A percentile compares a stretch with the other conserved stretches of the same genome.
Evolutionary conservation across 2,113 vertebrate genomes (phyloP).

Genomic region (Alexandromys fortis): DNA sequence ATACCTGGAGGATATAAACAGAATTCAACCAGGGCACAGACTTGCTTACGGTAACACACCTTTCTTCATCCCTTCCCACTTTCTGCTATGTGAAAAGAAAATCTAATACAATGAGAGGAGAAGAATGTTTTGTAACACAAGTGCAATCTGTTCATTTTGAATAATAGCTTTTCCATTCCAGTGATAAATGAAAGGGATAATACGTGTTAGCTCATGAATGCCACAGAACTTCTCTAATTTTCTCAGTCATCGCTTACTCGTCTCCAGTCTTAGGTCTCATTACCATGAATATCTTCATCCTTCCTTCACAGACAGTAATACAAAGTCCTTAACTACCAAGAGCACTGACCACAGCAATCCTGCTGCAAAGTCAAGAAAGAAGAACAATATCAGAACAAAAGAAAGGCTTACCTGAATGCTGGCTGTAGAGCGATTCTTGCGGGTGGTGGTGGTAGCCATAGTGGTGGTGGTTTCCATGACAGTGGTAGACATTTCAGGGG

Average conservation of each 20-base stretch:
- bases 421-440: constrained; percentile 95
- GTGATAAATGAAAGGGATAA: constrained; percentile 61
- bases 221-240: constrained; percentile 48
- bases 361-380: background rate
- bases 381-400: background rate
- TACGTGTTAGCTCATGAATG: background rate
- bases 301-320: constrained; percentile 12
- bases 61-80: background rate
- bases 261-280: background rate
- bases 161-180: constrained; percentile 72
- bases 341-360: background rate
- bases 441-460: constrained; percentile 96
- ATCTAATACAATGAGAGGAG: constrained; percentile 67
- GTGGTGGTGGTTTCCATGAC: constrained; percentile 99
- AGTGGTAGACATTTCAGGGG: constrained; percentile 98
- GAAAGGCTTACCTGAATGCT: constrained; percentile 92
- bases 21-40: constrained; percentile 29
- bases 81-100: constrained; percentile 66
- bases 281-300: background rate
- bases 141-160: constrained; percentile 60
- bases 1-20: constrained; percentile 18
- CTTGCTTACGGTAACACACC: constrained; percentile 34
- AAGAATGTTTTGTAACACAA: constrained; percentile 65
- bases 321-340: background rate
- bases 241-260: constrained; percentile 21